Percentiles rank a stretch among this genome's conserved stretches.
phyloP scores from a whole-genome alignment of 2,797 vertebrate species.

The Catamblyrhynchus diadema region DNA sequence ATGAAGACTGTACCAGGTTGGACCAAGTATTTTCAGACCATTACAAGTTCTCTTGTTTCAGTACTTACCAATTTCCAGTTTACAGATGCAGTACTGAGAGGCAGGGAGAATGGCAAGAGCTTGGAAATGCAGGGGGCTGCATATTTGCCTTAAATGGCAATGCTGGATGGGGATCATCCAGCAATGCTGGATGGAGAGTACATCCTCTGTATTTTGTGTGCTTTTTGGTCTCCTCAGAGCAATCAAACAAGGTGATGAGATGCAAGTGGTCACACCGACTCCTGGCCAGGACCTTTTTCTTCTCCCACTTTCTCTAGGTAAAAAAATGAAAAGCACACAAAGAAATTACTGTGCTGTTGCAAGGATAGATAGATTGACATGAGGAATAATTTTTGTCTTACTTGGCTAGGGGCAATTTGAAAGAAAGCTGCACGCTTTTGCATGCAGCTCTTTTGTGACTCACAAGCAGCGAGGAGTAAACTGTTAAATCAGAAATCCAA shows the following conservation, averaged over 20 bases:
- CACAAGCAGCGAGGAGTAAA: not conserved
- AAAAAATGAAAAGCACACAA: not conserved
- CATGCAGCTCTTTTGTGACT: not conserved
- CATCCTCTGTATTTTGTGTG: not conserved
- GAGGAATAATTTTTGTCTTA: not conserved
- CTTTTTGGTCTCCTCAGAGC: not conserved
- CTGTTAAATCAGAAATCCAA: not conserved
- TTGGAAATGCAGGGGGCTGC: not conserved
- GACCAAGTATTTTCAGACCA: not conserved
- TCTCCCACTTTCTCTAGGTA: not conserved
- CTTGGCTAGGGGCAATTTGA: not conserved
- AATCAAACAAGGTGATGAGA: not conserved
- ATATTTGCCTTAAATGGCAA: not conserved
- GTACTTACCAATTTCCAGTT: not conserved
- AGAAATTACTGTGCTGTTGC: not conserved
- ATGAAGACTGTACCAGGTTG: not conserved
- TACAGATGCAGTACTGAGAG: not conserved
- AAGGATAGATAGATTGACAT: not conserved
- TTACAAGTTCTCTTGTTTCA: not conserved
- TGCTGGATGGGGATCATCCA: not conserved
- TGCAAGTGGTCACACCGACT: rapidly evolving
- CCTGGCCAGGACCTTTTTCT: not conserved
- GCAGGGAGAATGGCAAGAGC: not conserved
- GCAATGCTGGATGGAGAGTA: not conserved
- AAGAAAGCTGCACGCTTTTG: not conserved